Conservation (phyloP, 1,140 invertebrate genomes). For the Tribolium madens region DNA sequence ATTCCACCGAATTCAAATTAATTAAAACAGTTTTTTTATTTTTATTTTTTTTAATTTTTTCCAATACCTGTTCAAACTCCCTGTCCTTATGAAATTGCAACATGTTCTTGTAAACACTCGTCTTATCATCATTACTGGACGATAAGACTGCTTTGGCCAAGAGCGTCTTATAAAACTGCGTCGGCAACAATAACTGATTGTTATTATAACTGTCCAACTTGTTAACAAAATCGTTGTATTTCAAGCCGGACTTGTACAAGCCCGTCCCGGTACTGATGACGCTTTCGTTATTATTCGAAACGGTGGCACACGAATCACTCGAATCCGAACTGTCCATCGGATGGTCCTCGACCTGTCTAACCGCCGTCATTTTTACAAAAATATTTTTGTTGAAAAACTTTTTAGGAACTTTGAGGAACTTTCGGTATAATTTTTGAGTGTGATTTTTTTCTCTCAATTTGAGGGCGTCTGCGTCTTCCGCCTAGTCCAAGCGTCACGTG, state of each 20-base stretch:
- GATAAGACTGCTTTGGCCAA: conserved; percentile 75
- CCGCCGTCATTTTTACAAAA: conserved; percentile 59
- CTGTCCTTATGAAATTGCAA: conserved; percentile 61
- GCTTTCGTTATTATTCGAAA: conserved; percentile 55
- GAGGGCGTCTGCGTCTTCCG: background rate
- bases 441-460: background rate
- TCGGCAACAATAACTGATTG: conserved; percentile 74
- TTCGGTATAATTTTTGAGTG: background rate
- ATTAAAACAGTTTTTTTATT: too few relatives aligned
- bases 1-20: too few relatives aligned
- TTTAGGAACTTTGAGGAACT: conserved; percentile 59
- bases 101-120: conserved; percentile 65
- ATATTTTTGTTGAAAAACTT: conserved; percentile 45
- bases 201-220: conserved; percentile 65
- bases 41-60: background rate
- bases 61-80: conserved; percentile 64
- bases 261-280: conserved; percentile 48
- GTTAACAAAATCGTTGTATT: conserved; percentile 64
- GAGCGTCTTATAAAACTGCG: conserved; percentile 82
- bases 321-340: conserved; percentile 62
- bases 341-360: conserved; percentile 58
- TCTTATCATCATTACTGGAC: conserved; percentile 62
- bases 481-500: conserved; percentile 12
- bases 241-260: conserved; percentile 60
- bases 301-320: conserved; percentile 57